Base-by-base conservation (phyloP, 2,888 invertebrate genomes). In the Drepanosiphum platanoidis region DNA sequence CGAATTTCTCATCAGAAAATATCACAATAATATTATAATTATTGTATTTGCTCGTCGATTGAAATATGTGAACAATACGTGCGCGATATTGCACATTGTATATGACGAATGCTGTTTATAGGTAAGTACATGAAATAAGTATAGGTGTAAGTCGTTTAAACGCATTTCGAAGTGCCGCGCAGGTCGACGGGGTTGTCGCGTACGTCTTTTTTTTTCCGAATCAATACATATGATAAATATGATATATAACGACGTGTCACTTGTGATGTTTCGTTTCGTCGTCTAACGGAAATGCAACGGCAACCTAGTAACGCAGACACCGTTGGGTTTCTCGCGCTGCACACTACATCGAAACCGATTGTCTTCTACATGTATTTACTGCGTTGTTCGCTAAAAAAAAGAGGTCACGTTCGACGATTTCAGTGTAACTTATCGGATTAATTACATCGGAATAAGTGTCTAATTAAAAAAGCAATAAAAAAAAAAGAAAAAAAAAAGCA, bases 371-470 rank as follows among this genome's bases (percentile, higher is more conserved):
- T n/a, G 27, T 61, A 3, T 52, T 46, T 46, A 66, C 32, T 0
- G n/a, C 8, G n/a, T 39, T 79, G 46, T 79, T 79, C 46, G 42
- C 0, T 5, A 22, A 77, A 22, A 77, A 75, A 64, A 78, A 66
- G 30, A 46, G 78, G 78, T 78, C 78, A 78, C 13, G 46, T 78
- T 66, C 3, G 42, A 79, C 32, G 22, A 46, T 66, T 42, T n/a
- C n/a, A 3, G 30, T 66, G 52, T 68, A 68, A 80, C 79, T 70
- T 70, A 80, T 80, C 79, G 34, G 79, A 46, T 68, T 70, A 80
- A 80, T 80, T 80, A 68, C 34, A 80, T 80, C 68, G 2, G 15
- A 80, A 36, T 52, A 80, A 46, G 68, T 34, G 52, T 34, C 27
- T 70, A 70, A 80, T 70, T 68, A 68, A 68, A 80, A 68, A 34